Base-by-base conservation (phyloP, 2,888 invertebrate species). In the Trisateles emortualis region DNA sequence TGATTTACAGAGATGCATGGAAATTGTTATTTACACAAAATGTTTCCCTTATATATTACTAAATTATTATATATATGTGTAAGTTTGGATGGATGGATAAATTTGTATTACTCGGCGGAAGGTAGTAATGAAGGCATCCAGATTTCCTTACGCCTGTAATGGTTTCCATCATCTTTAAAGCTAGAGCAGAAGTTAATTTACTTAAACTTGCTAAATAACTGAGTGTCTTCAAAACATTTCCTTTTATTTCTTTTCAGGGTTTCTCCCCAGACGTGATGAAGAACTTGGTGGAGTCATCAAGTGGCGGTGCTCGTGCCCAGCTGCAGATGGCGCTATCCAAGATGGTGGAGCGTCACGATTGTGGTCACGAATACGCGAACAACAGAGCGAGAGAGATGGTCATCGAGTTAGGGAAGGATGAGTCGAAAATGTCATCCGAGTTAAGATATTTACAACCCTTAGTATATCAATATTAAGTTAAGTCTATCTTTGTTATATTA, bases 401-500 rank as follows among this genome's bases (percentile, higher is more conserved):
- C 0, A 81, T 72, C 0, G 95, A 95, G 47, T 82, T 95, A n/a
- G 90, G 87, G 0, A 90, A 93, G 43, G 92, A 94, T 16, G 93
- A 93, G 16, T 95, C 95, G 29, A 88, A 89, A 22, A 79, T 95
- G 6, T 94, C 93, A 13, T 80, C 88, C 0, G 95, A 95, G 32
- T 74, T 95, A 2, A 86, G 94, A 76, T 94, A 94, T 54, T 79
- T 95, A 1, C 92, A 95, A 51, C 95, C 95, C 0, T 74, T 95
- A 0, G 76, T 88, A 2, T 92, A 91, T 67, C 82, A 74, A 50
- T 79, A 71, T 51, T 91, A 84, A 61, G 11, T 32, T 26, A 8
- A 19, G 24, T 5, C 9, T 24, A 10, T 19, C 10, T 48, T 36
- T 29, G 17, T 36, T 29, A 2, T 6, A 3, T 41, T 52, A 30